phyloP scores from a whole-genome alignment of 2,797 vertebrate genomes.

The Myripristis murdjan region DNA sequence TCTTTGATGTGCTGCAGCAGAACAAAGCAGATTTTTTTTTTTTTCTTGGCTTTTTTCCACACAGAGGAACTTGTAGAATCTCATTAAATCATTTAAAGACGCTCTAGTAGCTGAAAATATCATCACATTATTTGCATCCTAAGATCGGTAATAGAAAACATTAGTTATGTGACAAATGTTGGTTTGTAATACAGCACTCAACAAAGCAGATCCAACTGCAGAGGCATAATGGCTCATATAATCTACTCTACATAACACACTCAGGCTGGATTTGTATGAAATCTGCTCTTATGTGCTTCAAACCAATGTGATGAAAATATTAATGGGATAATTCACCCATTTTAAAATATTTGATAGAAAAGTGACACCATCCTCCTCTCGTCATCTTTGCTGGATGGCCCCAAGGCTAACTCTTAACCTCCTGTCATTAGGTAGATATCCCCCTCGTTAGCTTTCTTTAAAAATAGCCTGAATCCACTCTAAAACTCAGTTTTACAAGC shows the following conservation, averaged over 20 bases:
- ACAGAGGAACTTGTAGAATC: constrained; percentile 32
- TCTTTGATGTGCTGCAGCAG: constrained; percentile 22
- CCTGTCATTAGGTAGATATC: too few relatives aligned
- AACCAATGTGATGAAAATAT: neutral
- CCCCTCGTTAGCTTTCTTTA: too few relatives aligned
- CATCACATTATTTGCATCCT: neutral
- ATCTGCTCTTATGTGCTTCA: neutral
- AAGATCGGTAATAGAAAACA: neutral
- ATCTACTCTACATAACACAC: neutral
- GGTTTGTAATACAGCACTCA: too few relatives aligned
- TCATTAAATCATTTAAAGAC: constrained; percentile 20
- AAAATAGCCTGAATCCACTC: too few relatives aligned
- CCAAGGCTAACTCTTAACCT: too few relatives aligned
- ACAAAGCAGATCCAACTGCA: too few relatives aligned
- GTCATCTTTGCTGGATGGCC: too few relatives aligned
- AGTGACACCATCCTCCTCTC: too few relatives aligned
- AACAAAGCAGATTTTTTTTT: constrained; percentile 46
- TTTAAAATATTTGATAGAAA: too few relatives aligned
- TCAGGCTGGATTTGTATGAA: neutral
- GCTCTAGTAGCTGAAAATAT: neutral
- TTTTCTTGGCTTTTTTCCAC: too few relatives aligned
- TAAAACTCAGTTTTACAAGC: too few relatives aligned
- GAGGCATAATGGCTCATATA: neutral
- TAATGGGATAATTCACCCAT: too few relatives aligned
- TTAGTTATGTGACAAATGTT: neutral